Evolutionary conservation across 1,140 invertebrate genomes (phyloP), one percentile per base, ranked within the genome.

Genomic region (Ceratosolen fusciceps): DNA sequence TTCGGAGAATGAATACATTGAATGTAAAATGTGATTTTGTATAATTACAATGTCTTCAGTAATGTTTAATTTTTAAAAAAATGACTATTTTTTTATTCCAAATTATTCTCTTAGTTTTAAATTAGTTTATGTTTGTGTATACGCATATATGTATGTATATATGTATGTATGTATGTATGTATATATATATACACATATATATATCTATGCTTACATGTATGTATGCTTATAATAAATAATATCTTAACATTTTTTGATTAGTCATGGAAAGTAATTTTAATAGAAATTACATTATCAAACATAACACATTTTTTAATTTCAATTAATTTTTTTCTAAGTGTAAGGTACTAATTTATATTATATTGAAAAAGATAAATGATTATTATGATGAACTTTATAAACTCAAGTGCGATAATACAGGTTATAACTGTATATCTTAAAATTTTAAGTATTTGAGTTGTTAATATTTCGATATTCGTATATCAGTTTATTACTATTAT

Each of bases 401-500:
- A 77, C 39, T 60, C 26, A 29, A 71, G 12, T 39, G 39, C 68
- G 68, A 71, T 72, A 62, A 73, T n/a, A 60, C 67, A 71, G 29
- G n/a, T 54, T 54, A 73, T 67, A 73, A 54, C 49, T 79, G 49
- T 67, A 68, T 24, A 73, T 54, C 77, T 72, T 79, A 73, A 71
- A 73, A 4, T 72, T 73, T 65, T 54, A 73, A 78, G 43, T 52
- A 73, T 65, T 43, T 73, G 56, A 67, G 58, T 79, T 72, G 62
- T 62, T 79, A 65, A 73, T 54, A 73, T 56, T 79, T 73, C 58
- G 31, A 73, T 79, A 73, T 49, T 78, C 67, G 43, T 72, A 71
- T 72, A 72, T 72, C n/a, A 70, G n/a, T 39, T 77, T 70, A 77
- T 54, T 60, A 62, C 34, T 37, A 62, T 62, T 37, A 37, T 65